phyloP scores from a whole-genome alignment of 2,797 vertebrate genomes.

The Kryptopterus vitreolus region DNA sequence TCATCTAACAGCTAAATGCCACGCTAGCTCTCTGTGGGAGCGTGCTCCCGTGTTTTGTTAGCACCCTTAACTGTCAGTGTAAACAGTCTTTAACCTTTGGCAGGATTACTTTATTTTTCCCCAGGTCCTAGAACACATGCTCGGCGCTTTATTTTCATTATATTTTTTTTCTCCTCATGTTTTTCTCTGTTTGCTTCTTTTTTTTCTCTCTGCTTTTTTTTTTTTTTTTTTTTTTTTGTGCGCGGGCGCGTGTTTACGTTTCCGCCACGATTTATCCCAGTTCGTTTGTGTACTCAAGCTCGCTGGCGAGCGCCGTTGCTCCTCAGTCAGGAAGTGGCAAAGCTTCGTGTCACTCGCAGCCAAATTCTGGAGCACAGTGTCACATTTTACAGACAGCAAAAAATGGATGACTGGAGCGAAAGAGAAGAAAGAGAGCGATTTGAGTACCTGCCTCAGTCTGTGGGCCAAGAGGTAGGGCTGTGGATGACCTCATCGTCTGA shows the following conservation, averaged over 20 bases:
- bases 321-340: slow-evolving; percentile 55
- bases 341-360: slow-evolving; percentile 50
- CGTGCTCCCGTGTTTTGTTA: slow-evolving; percentile 23
- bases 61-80: slow-evolving; percentile 27
- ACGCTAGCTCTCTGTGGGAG: slow-evolving; percentile 7
- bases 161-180: slow-evolving; percentile 24
- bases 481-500: slow-evolving; percentile 62
- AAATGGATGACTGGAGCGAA: background rate
- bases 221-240: background rate
- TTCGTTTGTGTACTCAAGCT: slow-evolving; percentile 41
- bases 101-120: slow-evolving; percentile 27
- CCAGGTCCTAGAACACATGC: background rate
- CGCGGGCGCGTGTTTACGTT: slow-evolving; percentile 19
- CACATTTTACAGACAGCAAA: slow-evolving; percentile 56
- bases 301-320: slow-evolving; percentile 24
- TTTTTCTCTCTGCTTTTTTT: background rate
- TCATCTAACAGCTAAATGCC: slow-evolving; percentile 35
- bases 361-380: slow-evolving; percentile 59
- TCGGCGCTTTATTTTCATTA: slow-evolving; percentile 24
- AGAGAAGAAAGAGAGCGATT: slow-evolving; percentile 23
- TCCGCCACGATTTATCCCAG: background rate
- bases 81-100: slow-evolving; percentile 40
- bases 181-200: slow-evolving; percentile 26
- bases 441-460: slow-evolving; percentile 49
- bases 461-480: slow-evolving; percentile 45